These are phyloP conservation scores for Aphrophora alni DNA, from an alignment of 2,888 invertebrate species.

Conservation along the genomic window DNA sequence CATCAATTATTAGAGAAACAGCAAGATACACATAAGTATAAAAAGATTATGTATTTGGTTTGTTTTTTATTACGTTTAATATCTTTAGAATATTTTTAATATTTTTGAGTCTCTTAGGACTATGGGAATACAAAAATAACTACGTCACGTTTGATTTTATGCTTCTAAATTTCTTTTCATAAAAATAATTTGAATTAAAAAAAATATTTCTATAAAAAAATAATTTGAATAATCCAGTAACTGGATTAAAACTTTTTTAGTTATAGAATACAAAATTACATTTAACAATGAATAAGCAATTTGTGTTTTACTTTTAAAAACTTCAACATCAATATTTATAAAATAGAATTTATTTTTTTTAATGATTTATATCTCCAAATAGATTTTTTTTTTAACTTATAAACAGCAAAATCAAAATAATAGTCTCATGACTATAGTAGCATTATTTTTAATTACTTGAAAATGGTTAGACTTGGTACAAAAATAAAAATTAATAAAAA, in stretches of 20 bases:
- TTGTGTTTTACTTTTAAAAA: background rate
- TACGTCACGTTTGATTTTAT: background rate
- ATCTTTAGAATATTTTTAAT: background rate
- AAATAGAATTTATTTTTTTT: no score
- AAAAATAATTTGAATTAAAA: background rate
- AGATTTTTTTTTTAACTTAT: no score
- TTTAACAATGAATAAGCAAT: background rate
- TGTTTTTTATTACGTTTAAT: background rate
- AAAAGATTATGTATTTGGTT: background rate
- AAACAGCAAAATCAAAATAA: no score
- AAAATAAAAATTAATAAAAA: no score
- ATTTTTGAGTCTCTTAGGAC: background rate
- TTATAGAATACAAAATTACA: background rate
- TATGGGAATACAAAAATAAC: background rate
- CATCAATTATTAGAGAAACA: background rate
- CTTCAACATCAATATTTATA: background rate
- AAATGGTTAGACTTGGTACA: no score
- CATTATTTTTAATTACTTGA: no score
- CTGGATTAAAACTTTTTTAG: background rate
- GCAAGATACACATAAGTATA: background rate
- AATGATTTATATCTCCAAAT: no score
- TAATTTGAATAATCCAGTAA: background rate
- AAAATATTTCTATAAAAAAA: conserved; percentile 9
- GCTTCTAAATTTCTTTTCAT: background rate
- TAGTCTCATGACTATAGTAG: no score